These are phyloP conservation scores for Hydrolagus colliei DNA, from an alignment of 2,797 vertebrate genomes.

Conservation along the genomic window DNA sequence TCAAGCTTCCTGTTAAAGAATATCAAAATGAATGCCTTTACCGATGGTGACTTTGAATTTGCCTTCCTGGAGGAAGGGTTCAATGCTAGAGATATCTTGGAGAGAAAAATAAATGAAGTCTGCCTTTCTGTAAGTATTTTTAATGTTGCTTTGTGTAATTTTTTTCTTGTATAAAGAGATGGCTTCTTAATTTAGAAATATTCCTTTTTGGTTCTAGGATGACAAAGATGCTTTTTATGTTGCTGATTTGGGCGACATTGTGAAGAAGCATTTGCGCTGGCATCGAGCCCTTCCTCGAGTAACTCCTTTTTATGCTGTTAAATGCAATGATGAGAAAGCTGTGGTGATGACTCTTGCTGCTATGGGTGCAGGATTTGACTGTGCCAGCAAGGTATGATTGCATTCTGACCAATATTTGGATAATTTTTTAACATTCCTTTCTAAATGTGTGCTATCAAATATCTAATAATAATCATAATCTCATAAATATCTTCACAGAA, in stretches of 20 bases:
- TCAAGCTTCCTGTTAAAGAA: conserved; percentile 43
- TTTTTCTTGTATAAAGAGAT: background rate
- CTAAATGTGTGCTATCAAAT: background rate
- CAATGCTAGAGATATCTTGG: conserved; percentile 80
- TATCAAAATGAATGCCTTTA: conserved; percentile 58
- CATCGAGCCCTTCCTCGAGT: conserved; percentile 74
- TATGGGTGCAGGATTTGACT: conserved; percentile 87
- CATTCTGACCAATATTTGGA: background rate
- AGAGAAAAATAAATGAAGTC: conserved; percentile 91
- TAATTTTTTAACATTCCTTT: background rate
- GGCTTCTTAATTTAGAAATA: background rate
- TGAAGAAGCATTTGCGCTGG: conserved; percentile 91
- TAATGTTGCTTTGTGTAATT: background rate
- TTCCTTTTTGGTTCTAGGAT: conserved; percentile 59
- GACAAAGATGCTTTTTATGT: conserved; percentile 94
- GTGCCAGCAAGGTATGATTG: conserved; percentile 86
- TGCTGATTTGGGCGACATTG: conserved; percentile 84
- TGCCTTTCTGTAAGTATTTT: conserved; percentile 71
- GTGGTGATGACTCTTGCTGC: conserved; percentile 77
- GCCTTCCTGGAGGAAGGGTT: conserved; percentile 91
- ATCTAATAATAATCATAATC: conserved; percentile 22
- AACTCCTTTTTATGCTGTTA: conserved; percentile 88
- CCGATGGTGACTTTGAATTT: conserved; percentile 68
- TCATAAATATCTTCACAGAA: conserved; percentile 53
- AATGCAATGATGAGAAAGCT: conserved; percentile 84